phyloP scores from a whole-genome alignment of 2,797 vertebrate genomes.

The Pseudochromis fuscus region DNA sequence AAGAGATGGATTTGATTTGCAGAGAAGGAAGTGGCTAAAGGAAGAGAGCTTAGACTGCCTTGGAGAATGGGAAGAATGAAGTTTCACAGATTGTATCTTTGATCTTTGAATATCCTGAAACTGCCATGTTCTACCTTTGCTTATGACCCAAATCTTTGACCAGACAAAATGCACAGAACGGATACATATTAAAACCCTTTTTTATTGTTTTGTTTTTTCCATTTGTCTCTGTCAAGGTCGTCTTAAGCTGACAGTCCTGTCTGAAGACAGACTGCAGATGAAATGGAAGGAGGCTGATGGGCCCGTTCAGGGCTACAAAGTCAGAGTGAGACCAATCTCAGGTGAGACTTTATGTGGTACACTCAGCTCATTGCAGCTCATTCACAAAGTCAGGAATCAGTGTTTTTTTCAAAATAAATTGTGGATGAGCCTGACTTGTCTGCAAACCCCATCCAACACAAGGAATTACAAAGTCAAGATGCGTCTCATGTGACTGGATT shows the following conservation, averaged over 20 bases:
- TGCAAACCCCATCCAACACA: too few relatives aligned
- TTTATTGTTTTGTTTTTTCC: not conserved
- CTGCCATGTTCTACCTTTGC: conserved; percentile 4
- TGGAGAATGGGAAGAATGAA: conserved; percentile 39
- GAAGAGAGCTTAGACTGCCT: conserved; percentile 26
- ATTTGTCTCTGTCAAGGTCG: conserved; percentile 71
- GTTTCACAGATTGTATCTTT: conserved; percentile 68
- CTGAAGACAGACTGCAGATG: conserved; percentile 94
- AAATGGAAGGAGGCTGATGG: conserved; percentile 93
- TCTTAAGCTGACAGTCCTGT: conserved; percentile 90
- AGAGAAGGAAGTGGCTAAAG: conserved; percentile 71
- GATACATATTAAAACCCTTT: too few relatives aligned
- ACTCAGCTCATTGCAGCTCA: too few relatives aligned
- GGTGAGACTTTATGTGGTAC: conserved; percentile 86
- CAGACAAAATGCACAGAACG: not conserved
- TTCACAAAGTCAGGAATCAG: too few relatives aligned
- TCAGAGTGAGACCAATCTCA: conserved; percentile 92
- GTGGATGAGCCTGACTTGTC: too few relatives aligned
- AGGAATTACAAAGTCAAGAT: too few relatives aligned
- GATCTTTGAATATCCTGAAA: conserved; percentile 58
- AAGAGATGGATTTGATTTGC: conserved; percentile 71
- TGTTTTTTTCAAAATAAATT: too few relatives aligned
- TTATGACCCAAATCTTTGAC: conserved; percentile 32
- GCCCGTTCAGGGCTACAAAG: conserved; percentile 90
- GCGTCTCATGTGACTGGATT: too few relatives aligned